A percentile compares a stretch with the other conserved stretches of the same genome.
phyloP scores from a whole-genome alignment of 2,888 invertebrate genomes.

The Diarsia rubi region DNA sequence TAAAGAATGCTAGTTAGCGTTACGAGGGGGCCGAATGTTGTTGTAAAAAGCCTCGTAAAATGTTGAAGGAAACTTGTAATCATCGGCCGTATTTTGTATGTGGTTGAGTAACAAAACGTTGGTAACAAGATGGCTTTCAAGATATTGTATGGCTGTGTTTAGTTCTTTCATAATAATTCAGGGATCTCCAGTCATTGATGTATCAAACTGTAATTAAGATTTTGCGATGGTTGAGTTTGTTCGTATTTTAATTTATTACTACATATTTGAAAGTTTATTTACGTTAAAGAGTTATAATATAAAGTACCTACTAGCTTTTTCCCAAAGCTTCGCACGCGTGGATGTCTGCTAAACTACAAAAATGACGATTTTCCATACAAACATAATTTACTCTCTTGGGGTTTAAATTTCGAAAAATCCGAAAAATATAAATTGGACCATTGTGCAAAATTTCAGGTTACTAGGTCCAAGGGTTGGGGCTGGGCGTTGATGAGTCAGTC shows the following conservation, averaged over 20 bases:
- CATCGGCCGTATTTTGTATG: conserved; percentile 52
- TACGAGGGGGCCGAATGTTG: conserved; percentile 56
- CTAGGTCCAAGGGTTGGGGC: no score
- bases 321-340: no score
- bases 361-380: no score
- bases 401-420: no score
- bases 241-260: neutral
- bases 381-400: no score
- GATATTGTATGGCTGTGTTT: neutral
- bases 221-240: neutral
- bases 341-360: no score
- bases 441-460: no score
- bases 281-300: neutral
- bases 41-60: conserved; percentile 64
- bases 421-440: no score
- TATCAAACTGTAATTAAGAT: neutral
- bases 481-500: no score
- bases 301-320: neutral
- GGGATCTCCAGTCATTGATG: neutral
- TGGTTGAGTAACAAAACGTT: conserved; percentile 42
- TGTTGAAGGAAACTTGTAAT: conserved; percentile 58
- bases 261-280: neutral
- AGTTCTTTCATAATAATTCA: neutral
- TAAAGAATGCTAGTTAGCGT: conserved; percentile 64
- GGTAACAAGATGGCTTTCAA: conserved; percentile 2